These are phyloP conservation scores for Cricetomys ansorgei DNA, from an alignment of 2,113 vertebrate genomes.

Conservation along the genomic window DNA sequence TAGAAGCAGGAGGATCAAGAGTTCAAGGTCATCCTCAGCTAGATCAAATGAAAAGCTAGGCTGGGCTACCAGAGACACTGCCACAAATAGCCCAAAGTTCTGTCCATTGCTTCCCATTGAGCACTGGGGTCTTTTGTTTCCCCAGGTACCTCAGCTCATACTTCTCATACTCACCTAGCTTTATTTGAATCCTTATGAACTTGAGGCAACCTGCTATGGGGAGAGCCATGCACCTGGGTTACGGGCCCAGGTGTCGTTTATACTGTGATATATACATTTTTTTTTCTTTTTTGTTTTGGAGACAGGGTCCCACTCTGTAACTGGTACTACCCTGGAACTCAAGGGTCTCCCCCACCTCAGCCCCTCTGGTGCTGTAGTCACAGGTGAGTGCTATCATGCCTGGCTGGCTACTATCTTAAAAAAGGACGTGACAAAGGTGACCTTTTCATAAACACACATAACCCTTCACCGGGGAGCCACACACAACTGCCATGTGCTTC, in stretches of 20 bases:
- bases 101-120: rapidly evolving
- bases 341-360: background rate
- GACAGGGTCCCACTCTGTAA: background rate
- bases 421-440: background rate
- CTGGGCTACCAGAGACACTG: background rate
- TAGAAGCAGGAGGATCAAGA: background rate
- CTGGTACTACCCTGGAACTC: background rate
- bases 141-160: rapidly evolving
- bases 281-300: background rate
- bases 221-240: background rate
- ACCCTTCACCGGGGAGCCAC: background rate
- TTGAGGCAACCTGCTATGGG: background rate
- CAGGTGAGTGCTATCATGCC: background rate
- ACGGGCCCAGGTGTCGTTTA: rapidly evolving
- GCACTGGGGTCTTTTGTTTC: background rate
- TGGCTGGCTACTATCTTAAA: background rate
- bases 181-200: background rate
- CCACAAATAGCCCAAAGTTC: background rate
- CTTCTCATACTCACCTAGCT: background rate
- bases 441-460: background rate
- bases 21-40: background rate
- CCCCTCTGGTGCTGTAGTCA: background rate
- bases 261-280: background rate
- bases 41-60: background rate
- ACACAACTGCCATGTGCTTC: background rate